A percentile compares a stretch with the other conserved stretches of the same genome.
Evolutionary conservation across 2,113 vertebrate genomes (phyloP).

Genomic region (Ammospiza nelsoni): DNA sequence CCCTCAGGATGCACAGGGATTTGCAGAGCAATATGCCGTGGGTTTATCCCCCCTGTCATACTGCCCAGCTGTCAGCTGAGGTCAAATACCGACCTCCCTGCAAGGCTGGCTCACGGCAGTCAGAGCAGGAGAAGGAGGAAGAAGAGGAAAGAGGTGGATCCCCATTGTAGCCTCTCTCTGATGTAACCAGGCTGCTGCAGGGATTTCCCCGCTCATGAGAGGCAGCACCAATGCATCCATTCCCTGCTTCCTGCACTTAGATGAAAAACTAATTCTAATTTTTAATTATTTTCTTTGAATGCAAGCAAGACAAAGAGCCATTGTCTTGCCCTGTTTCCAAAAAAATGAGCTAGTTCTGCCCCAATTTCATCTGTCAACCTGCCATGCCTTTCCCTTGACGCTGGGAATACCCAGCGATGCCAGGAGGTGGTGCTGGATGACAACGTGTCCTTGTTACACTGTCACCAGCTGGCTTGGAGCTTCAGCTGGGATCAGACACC

Average conservation of each 20-base stretch:
- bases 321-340: neutral
- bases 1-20: neutral
- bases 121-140: neutral
- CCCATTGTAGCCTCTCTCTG: neutral
- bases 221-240: neutral
- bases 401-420: neutral
- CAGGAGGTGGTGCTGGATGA: conserved; percentile 57
- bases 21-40: accelerated
- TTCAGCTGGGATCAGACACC: neutral
- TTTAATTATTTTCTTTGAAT: neutral
- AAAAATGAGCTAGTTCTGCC: neutral
- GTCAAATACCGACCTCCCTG: neutral
- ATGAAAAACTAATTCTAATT: neutral
- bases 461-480: neutral
- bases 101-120: neutral
- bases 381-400: neutral
- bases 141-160: neutral
- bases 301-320: neutral
- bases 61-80: neutral
- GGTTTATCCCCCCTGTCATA: accelerated
- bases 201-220: neutral
- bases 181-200: accelerated
- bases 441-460: neutral
- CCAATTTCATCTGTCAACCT: neutral
- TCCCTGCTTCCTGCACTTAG: neutral